Evolutionary conservation across 1,140 invertebrate genomes (phyloP).

Genomic region (Drosophila bocki): DNA sequence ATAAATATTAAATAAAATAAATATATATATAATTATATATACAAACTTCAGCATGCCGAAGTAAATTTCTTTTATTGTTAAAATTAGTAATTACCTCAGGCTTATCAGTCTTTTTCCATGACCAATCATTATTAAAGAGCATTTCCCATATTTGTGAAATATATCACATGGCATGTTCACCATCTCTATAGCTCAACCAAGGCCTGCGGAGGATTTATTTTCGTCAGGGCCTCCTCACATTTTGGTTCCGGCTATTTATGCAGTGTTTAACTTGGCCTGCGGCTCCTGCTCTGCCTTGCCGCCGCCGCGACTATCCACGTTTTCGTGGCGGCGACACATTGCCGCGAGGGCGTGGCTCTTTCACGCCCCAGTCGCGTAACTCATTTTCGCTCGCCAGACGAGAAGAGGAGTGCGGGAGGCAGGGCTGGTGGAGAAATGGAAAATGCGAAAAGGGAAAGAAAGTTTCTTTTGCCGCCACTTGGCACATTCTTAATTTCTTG

Average conservation of each 20-base stretch:
- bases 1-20: no score
- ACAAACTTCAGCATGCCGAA: no score
- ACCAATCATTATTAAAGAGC: not conserved
- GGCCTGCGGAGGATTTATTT: constrained; percentile 41
- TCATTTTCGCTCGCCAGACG: constrained; percentile 71
- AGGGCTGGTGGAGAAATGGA: constrained; percentile 8
- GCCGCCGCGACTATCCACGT: constrained; percentile 3
- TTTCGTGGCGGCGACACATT: constrained; percentile 20
- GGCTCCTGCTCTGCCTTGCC: constrained; percentile 28
- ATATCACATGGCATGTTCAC: not conserved
- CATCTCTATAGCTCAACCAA: constrained; percentile 15
- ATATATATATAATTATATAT: no score
- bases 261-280: constrained; percentile 75
- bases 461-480: constrained; percentile 80
- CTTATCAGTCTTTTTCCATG: not conserved
- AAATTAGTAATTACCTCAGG: not conserved
- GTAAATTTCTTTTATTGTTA: no score
- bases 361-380: constrained; percentile 74
- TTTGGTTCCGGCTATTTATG: constrained; percentile 68
- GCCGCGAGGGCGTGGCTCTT: constrained; percentile 64
- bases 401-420: constrained; percentile 25
- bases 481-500: constrained; percentile 84
- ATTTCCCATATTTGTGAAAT: constrained; percentile 4
- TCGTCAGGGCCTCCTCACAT: constrained; percentile 24
- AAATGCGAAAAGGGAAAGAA: constrained; percentile 67